Evolutionary conservation across 2,113 vertebrate genomes (phyloP).

Genomic region (Megaptera novaeangliae): DNA sequence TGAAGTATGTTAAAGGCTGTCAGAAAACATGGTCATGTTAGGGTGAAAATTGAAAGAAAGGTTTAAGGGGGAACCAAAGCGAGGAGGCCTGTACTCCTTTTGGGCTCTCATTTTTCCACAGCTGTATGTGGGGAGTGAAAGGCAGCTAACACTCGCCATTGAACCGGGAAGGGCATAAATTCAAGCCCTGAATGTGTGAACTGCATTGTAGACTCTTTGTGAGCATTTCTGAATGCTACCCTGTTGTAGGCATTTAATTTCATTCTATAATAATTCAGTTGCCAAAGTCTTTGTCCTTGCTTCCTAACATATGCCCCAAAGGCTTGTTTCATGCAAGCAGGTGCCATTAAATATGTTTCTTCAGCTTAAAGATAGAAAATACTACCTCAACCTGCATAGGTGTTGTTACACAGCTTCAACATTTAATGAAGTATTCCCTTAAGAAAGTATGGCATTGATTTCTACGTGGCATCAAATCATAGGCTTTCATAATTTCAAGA

Average conservation of each 20-base stretch:
- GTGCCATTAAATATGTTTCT: constrained; percentile 55
- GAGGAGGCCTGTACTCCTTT: background rate
- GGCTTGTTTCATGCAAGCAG: constrained; percentile 29
- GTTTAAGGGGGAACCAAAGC: background rate
- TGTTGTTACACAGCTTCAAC: background rate
- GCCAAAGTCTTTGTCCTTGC: constrained; percentile 63
- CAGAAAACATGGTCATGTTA: constrained; percentile 56
- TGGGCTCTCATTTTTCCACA: background rate
- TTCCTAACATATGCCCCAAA: constrained; percentile 56
- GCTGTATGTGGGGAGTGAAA: background rate
- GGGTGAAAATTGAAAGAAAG: background rate
- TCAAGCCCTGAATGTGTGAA: constrained; percentile 51
- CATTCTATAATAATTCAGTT: constrained; percentile 69
- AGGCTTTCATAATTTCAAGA: constrained; percentile 54
- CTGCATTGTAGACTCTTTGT: constrained; percentile 62
- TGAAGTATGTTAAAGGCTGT: constrained; percentile 48
- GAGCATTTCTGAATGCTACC: constrained; percentile 64
- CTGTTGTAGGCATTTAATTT: constrained; percentile 66
- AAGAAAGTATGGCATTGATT: constrained; percentile 33
- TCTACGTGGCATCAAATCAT: constrained; percentile 42
- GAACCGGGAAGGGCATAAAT: constrained; percentile 51
- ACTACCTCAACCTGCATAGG: background rate
- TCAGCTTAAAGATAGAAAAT: constrained; percentile 51
- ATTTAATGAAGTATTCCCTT: constrained; percentile 45
- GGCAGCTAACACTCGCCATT: background rate